Evolutionary conservation across 2,888 invertebrate species (phyloP).

Genomic region (Labia minor): DNA sequence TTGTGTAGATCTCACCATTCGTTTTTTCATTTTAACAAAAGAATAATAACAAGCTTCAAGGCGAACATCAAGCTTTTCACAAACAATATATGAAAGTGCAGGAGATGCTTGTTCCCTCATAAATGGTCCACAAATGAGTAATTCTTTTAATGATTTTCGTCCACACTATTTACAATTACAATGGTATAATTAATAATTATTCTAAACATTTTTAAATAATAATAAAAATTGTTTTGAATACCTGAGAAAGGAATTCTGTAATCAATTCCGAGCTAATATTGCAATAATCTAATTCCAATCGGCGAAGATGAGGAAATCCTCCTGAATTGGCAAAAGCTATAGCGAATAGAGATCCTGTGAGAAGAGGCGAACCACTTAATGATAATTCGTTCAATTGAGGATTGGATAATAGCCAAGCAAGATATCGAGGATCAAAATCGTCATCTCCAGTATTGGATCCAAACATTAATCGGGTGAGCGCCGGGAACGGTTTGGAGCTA

Average conservation of each 20-base stretch:
- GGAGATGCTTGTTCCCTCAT: conserved; percentile 27
- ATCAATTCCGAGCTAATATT: conserved; percentile 26
- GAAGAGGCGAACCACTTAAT: conserved; percentile 26
- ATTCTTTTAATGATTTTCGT: conserved; percentile 24
- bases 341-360: conserved; percentile 25
- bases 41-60: conserved; percentile 27
- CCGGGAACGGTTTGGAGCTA: conserved; percentile 24
- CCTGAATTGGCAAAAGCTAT: conserved; percentile 23
- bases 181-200: not conserved
- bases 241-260: conserved; percentile 23
- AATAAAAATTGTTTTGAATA: conserved; percentile 8
- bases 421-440: conserved; percentile 24
- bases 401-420: conserved; percentile 26
- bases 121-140: conserved; percentile 27
- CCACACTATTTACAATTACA: conserved; percentile 24
- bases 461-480: conserved; percentile 24
- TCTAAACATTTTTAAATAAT: not conserved
- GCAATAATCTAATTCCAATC: conserved; percentile 26
- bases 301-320: conserved; percentile 24
- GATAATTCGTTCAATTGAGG: conserved; percentile 24
- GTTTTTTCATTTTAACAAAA: conserved; percentile 26
- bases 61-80: conserved; percentile 26
- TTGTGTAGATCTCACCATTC: conserved; percentile 24
- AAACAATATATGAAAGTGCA: conserved; percentile 25
- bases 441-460: conserved; percentile 26